Evolutionary conservation across 1,140 invertebrate species (phyloP), one percentile per base, ranked within the genome.

Genomic region (Anastatus disparis): DNA sequence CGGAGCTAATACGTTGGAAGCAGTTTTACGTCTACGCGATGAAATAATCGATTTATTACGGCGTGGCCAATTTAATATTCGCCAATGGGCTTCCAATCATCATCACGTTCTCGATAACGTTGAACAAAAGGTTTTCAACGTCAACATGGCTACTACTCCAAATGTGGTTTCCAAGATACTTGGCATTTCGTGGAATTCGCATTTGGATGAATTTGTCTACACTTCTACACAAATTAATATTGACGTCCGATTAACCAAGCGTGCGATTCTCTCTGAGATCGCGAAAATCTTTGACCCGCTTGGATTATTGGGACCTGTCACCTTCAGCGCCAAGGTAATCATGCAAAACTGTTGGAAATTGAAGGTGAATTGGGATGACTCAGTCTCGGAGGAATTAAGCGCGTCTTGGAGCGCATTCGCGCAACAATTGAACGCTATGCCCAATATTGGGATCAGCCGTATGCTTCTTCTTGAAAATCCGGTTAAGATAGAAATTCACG

Each of bases 291-390:
- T 26, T 9, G 56, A 59, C 13, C 64, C 64, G 0, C 24, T 67
- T 1, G 53, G 64, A 2, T 22, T 67, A 24, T 6, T 67, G 9
- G 40, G 64, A 0, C 53, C 64, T 2, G 40, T 53, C 2, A 12
- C 46, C 12, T 15, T 67, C 13, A 1, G 3, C 7, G 53, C 53
- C 6, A 67, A 67, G 17, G 17, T 48, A 13, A 13, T 67, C 3
- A 56, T 67, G 9, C 52, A 67, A 17, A 24, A 58, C 10, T 58
- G 40, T 31, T 67, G 65, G 53, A 31, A 48, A 3, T 24, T 22
- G 3, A 31, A 67, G 17, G 8, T 58, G 2, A 13, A 20, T 22
- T 67, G 64, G 53, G 53, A 67, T 29, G 65, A 69, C 15, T 48
- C 56, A 15, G 15, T 69, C 0, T 35, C 67, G 0, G 29, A 52